A percentile compares a stretch with the other conserved stretches of the same genome.
Conservation (phyloP, 2,113 vertebrate species). For the Gymnogyps californianus region DNA sequence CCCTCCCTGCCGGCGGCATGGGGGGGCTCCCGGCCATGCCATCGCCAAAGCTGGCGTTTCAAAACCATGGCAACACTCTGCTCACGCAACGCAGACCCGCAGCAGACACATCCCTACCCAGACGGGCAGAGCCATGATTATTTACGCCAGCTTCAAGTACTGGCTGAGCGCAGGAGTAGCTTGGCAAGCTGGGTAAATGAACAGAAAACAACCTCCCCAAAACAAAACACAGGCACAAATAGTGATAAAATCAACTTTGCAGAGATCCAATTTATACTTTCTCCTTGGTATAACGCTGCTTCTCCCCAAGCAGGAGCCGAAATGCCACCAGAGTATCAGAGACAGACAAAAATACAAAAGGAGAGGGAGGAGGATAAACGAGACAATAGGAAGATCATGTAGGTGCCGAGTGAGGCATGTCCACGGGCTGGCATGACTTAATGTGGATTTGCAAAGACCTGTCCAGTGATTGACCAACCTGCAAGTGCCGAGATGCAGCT, state of each 20-base stretch:
- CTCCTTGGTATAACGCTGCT: background rate
- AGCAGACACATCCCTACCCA: background rate
- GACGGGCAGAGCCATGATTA: background rate
- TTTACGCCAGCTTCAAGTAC: background rate
- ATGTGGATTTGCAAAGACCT: background rate
- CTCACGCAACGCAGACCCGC: accelerated
- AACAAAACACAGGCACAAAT: background rate
- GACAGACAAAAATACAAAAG: background rate
- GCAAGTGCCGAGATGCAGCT: background rate
- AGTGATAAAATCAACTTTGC: background rate
- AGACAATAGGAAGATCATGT: background rate
- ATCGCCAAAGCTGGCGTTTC: background rate
- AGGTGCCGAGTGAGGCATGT: background rate
- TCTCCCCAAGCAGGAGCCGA: background rate
- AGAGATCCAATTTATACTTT: background rate
- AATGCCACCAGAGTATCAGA: background rate
- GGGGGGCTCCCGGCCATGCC: background rate
- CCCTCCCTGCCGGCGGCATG: too few relatives aligned
- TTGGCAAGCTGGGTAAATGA: background rate
- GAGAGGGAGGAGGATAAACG: background rate
- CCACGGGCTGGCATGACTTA: background rate
- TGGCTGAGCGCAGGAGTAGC: background rate
- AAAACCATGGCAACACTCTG: background rate
- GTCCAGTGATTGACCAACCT: background rate
- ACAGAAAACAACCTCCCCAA: background rate